phyloP scores from a whole-genome alignment of 2,888 invertebrate species.

The Eurois occulta region DNA sequence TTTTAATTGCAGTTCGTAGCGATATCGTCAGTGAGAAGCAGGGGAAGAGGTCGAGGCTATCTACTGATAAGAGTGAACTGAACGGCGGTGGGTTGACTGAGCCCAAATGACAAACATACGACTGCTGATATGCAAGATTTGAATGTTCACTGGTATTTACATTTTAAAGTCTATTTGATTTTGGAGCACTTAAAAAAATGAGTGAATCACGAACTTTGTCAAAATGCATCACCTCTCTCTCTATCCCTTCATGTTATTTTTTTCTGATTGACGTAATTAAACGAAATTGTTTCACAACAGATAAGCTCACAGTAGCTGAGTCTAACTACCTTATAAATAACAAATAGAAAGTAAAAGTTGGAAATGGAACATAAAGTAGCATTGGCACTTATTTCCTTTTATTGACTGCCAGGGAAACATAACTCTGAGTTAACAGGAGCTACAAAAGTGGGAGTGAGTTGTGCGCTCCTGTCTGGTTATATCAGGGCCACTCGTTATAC shows the following conservation, averaged over 20 bases:
- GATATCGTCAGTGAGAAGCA: constrained; percentile 74
- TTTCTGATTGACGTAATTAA: not conserved
- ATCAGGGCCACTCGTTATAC: constrained; percentile 65
- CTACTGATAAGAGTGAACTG: constrained; percentile 83
- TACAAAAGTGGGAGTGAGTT: constrained; percentile 68
- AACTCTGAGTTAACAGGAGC: constrained; percentile 62
- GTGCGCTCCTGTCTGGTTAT: constrained; percentile 66
- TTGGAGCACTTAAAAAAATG: constrained; percentile 1
- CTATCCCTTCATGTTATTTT: too few species aligned
- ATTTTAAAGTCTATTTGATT: constrained; percentile 24
- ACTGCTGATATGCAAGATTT: constrained; percentile 64
- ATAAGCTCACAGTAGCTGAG: constrained; percentile 9
- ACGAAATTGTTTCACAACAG: constrained; percentile 1
- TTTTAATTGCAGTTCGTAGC: constrained; percentile 31
- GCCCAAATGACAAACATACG: constrained; percentile 77
- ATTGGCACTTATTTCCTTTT: constrained; percentile 59
- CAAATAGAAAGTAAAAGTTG: constrained; percentile 60
- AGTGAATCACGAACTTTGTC: not conserved
- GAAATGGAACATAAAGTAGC: constrained; percentile 47
- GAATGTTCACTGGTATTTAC: constrained; percentile 57
- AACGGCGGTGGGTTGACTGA: constrained; percentile 76
- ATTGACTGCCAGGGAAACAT: constrained; percentile 52
- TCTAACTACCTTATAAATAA: constrained; percentile 35
- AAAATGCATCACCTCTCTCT: constrained; percentile 13
- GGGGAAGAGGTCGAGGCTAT: constrained; percentile 88